Conservation (phyloP, 1,140 invertebrate genomes). For the Trinorchestia longiramus region DNA sequence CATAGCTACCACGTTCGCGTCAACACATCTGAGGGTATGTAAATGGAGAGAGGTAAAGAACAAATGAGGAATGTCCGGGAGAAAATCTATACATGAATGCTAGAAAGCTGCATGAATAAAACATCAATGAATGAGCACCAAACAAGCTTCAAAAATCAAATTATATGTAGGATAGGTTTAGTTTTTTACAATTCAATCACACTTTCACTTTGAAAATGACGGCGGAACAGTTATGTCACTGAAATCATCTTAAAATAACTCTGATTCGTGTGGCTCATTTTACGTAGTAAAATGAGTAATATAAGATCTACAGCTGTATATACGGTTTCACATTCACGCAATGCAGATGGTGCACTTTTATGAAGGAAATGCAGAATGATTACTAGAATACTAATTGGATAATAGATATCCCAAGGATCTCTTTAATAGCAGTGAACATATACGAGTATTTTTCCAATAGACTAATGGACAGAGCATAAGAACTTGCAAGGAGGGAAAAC, state of each 20-base stretch:
- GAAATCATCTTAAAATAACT: not conserved
- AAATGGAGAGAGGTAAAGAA: not conserved
- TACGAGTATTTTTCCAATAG: too few species aligned
- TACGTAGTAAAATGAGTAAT: not conserved
- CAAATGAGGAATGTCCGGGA: conserved; percentile 6
- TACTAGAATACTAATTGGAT: too few species aligned
- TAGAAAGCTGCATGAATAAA: not conserved
- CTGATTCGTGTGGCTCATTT: not conserved
- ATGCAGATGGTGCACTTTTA: too few species aligned
- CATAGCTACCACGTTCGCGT: not conserved
- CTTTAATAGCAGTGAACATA: too few species aligned
- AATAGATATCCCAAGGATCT: too few species aligned
- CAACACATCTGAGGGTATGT: conserved; percentile 8
- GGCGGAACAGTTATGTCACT: not conserved
- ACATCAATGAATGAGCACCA: not conserved
- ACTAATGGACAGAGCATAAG: not conserved
- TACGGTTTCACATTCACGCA: too few species aligned
- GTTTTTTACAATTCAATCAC: not conserved
- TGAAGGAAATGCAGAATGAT: too few species aligned
- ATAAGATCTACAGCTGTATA: not conserved
- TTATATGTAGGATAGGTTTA: not conserved
- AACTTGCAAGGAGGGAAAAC: not conserved
- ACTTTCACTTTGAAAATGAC: not conserved
- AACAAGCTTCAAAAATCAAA: not conserved
- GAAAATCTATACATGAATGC: not conserved